Conservation (phyloP, 2,113 vertebrate genomes). For the Semnopithecus entellus region DNA sequence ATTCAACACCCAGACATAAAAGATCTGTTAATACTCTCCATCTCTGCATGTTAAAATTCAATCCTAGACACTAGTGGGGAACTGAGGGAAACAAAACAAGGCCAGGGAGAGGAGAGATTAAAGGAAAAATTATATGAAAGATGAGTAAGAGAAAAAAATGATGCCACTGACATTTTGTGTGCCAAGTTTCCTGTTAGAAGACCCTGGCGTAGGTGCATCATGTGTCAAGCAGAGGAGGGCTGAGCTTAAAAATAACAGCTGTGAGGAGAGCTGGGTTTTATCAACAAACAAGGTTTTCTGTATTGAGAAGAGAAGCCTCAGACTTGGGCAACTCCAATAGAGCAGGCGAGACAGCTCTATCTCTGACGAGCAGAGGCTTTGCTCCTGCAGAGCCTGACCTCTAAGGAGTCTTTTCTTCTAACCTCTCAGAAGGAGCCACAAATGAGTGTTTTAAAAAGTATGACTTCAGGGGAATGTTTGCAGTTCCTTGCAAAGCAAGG, state of each 20-base stretch:
- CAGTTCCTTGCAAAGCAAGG: background rate
- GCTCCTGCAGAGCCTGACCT: background rate
- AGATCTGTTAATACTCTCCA: background rate
- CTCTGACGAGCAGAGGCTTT: constrained; percentile 22
- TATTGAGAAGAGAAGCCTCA: background rate
- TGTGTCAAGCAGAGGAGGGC: background rate
- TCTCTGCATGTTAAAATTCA: background rate
- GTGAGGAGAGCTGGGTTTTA: constrained; percentile 13
- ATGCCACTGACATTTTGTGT: background rate
- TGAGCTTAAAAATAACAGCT: background rate
- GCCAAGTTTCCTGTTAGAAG: background rate
- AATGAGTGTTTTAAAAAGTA: constrained; percentile 1
- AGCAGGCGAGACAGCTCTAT: background rate
- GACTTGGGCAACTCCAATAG: background rate
- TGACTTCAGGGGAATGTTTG: constrained; percentile 20
- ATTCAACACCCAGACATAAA: background rate
- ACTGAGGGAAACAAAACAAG: background rate
- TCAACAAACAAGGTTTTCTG: background rate
- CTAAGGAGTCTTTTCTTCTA: background rate
- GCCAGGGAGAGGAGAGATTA: background rate
- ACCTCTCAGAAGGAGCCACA: background rate
- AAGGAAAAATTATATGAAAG: background rate
- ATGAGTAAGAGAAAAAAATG: background rate
- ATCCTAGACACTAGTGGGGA: background rate
- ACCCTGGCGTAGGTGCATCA: background rate